Conservation (phyloP, 2,888 invertebrate species). For the Andrena dorsata region DNA sequence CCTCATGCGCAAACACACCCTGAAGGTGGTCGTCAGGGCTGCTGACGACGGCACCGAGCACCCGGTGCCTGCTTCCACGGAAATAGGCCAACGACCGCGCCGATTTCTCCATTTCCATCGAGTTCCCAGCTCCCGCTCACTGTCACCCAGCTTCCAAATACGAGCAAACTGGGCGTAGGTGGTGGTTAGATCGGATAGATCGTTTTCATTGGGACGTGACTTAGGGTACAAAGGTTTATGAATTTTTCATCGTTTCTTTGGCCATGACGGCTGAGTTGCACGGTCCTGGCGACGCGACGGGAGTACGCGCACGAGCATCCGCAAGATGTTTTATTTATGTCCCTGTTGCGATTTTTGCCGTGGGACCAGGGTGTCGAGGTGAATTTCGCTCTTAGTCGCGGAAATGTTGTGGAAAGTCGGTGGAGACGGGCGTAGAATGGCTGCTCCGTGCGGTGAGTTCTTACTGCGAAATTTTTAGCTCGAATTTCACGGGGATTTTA, state of each 20-base stretch:
- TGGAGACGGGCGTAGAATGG: slow-evolving; percentile 15
- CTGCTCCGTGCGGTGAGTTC: slow-evolving; percentile 40
- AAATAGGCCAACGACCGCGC: slow-evolving; percentile 54
- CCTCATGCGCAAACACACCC: slow-evolving; percentile 77
- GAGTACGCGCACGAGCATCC: slow-evolving; percentile 62
- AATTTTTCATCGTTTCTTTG: neutral
- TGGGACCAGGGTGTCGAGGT: slow-evolving; percentile 28
- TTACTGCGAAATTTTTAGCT: neutral
- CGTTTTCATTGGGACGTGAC: neutral
- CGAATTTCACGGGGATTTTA: neutral
- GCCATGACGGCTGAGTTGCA: neutral
- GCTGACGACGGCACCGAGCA: neutral
- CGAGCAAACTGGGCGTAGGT: neutral
- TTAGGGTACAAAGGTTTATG: too few relatives aligned
- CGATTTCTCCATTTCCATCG: neutral
- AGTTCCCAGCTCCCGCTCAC: neutral
- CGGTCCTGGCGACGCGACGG: slow-evolving; percentile 65
- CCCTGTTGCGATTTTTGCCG: slow-evolving; percentile 48
- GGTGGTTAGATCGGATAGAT: neutral
- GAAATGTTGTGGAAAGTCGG: slow-evolving; percentile 5
- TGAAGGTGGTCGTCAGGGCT: slow-evolving; percentile 42
- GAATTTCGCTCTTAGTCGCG: slow-evolving; percentile 27
- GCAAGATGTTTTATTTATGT: slow-evolving; percentile 69
- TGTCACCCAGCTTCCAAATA: neutral
- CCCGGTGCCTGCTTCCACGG: neutral